Evolutionary conservation across 2,797 vertebrate genomes (phyloP), one percentile per base, ranked within the genome.

Genomic region (Eidolon dupreanum): DNA sequence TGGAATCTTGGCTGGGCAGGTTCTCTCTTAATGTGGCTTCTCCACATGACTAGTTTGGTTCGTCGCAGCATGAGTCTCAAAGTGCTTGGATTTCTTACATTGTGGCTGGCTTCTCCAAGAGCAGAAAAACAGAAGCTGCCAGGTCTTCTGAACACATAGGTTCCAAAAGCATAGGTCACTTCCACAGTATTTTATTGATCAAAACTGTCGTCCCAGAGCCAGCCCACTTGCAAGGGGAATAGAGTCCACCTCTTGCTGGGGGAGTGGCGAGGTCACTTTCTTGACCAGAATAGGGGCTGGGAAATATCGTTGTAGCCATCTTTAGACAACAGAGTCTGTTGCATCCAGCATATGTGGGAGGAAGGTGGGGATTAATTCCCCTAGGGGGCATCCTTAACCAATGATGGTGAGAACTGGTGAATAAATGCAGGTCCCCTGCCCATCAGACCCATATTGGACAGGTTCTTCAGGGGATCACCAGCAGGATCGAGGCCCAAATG

Each of bases 1-100:
- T 10, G 46, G 46, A 0, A 0, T 46, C 85, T 78, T 2, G 31
- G 57, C 6, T 4, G 59, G 38, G 12, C 19, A 46, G 1, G 1
- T 24, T 38, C 17, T 66, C 57, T 79, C n/a, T 41, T 8, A 19
- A 5, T 1, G 49, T 41, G 66, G 24, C 49, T 38, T 88, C 81
- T 77, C 53, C 66, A 43, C 0, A 1, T 3, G 51, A 38, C 79
- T 19, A 51, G 70, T 46, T 17, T 75, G 70, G 59, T 65, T 70
- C 84, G 77, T 78, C 26, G 28, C 28, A 55, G 16, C n/a, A 26
- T 4, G 65, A 2, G n/a, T 78, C 68, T 90, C 46, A 19, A 36
- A 31, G 28, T 46, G 43, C 70, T 89, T 85, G 24, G 33, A 33
- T 71, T 89, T 91, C 79, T 77, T 28, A 65, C 22, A 24, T 43